Evolutionary conservation across 1,140 invertebrate genomes (phyloP).

Genomic region (Hyles vespertilio): DNA sequence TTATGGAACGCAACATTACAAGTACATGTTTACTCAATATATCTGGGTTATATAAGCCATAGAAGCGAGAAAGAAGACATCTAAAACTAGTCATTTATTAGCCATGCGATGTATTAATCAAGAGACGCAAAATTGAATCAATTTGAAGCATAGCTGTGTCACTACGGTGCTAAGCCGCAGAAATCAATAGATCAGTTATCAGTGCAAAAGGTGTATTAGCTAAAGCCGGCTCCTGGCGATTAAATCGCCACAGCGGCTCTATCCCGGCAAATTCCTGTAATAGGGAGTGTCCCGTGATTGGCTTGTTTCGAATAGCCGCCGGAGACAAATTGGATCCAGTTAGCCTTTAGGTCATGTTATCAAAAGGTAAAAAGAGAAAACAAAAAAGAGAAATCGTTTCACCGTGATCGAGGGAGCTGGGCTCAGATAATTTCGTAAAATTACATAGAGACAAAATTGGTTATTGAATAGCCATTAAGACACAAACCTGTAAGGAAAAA

Average conservation of each 20-base stretch:
- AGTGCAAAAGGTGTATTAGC: constrained; percentile 49
- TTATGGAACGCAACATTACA: too few relatives aligned
- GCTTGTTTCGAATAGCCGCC: constrained; percentile 53
- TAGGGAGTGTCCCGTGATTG: constrained; percentile 46
- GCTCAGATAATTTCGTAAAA: neutral
- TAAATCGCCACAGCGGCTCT: constrained; percentile 39
- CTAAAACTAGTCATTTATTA: too few relatives aligned
- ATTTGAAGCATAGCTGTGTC: too few relatives aligned
- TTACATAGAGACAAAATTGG: too few relatives aligned
- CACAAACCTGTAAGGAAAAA: too few relatives aligned
- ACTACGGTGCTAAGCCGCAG: constrained; percentile 14
- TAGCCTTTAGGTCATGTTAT: constrained; percentile 40
- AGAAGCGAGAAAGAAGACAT: neutral
- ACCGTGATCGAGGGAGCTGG: neutral
- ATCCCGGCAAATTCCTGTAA: constrained; percentile 42
- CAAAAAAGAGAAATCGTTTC: neutral
- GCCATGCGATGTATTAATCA: too few relatives aligned
- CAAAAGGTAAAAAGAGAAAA: constrained; percentile 26
- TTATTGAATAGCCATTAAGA: too few relatives aligned
- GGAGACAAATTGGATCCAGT: constrained; percentile 54
- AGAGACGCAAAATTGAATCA: too few relatives aligned
- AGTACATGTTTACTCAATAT: too few relatives aligned
- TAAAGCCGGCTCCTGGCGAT: constrained; percentile 50
- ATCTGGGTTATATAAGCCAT: neutral
- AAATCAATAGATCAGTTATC: constrained; percentile 41